Conservation (phyloP, 1,140 invertebrate species). For the Megathymus violae region DNA sequence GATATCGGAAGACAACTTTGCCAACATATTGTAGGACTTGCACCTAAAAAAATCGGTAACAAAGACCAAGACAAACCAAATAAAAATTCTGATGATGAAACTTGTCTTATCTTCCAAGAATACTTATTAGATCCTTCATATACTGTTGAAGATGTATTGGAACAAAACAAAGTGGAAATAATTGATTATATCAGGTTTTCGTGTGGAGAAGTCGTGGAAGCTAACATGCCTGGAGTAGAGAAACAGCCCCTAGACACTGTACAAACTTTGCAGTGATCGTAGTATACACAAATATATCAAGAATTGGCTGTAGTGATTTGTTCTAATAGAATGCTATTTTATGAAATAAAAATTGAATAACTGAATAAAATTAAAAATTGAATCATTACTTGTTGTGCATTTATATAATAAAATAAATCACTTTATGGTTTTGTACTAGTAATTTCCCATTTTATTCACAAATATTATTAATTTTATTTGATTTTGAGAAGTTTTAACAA, state of each 20-base stretch:
- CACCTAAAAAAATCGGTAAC: constrained; percentile 91
- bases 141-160: constrained; percentile 89
- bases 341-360: constrained; percentile 39
- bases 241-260: constrained; percentile 84
- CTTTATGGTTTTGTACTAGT: not conserved
- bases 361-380: no score
- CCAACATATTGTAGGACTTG: constrained; percentile 97
- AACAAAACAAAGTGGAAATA: constrained; percentile 87
- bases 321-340: not conserved
- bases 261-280: constrained; percentile 85
- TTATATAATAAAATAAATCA: constrained; percentile 41
- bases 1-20: constrained; percentile 90
- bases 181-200: constrained; percentile 94
- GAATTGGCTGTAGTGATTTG: constrained; percentile 1
- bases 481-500: no score
- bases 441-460: not conserved
- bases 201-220: constrained; percentile 87
- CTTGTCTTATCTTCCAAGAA: constrained; percentile 92
- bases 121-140: constrained; percentile 91
- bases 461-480: no score
- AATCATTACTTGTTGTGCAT: constrained; percentile 36
- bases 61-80: constrained; percentile 85
- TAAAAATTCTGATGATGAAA: constrained; percentile 88
- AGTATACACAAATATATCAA: constrained; percentile 3
- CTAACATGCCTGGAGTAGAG: constrained; percentile 67